phyloP scores from a whole-genome alignment of 2,888 invertebrate species.

The Andricus curvator region DNA sequence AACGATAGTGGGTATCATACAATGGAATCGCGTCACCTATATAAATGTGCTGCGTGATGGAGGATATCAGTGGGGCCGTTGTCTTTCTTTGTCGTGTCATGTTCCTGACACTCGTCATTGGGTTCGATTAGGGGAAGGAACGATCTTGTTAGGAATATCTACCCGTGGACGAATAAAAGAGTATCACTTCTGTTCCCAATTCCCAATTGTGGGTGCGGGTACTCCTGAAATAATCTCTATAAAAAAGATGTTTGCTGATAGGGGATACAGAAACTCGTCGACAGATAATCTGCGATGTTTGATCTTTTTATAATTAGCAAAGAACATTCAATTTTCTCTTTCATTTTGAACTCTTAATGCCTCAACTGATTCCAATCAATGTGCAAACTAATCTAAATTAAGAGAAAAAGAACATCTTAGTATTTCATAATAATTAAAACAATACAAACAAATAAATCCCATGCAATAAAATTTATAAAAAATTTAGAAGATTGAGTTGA shows the following conservation, averaged over 20 bases:
- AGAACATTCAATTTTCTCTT: not conserved
- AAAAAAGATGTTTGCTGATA: constrained; percentile 29
- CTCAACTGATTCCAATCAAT: too few relatives aligned
- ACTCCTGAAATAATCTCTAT: constrained; percentile 35
- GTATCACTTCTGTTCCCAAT: constrained; percentile 35
- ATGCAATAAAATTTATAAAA: too few relatives aligned
- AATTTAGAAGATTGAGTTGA: too few relatives aligned
- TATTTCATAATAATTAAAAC: too few relatives aligned
- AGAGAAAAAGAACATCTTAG: too few relatives aligned
- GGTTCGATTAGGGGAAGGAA: constrained; percentile 18
- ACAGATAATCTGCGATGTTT: not conserved
- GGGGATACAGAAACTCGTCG: constrained; percentile 23
- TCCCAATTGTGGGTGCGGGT: constrained; percentile 36
- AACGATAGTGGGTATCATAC: constrained; percentile 25
- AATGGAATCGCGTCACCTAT: constrained; percentile 34
- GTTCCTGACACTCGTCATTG: constrained; percentile 52
- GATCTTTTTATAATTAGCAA: constrained; percentile 1
- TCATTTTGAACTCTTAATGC: too few relatives aligned
- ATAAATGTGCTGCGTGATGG: constrained; percentile 36
- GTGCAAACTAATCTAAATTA: too few relatives aligned
- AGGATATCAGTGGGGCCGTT: constrained; percentile 49
- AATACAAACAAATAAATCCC: too few relatives aligned
- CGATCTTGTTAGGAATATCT: constrained; percentile 46
- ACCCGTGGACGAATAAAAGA: constrained; percentile 41
- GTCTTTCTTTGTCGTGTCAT: constrained; percentile 54